phyloP scores from a whole-genome alignment of 2,113 vertebrate genomes.

The Centropus bengalensis region DNA sequence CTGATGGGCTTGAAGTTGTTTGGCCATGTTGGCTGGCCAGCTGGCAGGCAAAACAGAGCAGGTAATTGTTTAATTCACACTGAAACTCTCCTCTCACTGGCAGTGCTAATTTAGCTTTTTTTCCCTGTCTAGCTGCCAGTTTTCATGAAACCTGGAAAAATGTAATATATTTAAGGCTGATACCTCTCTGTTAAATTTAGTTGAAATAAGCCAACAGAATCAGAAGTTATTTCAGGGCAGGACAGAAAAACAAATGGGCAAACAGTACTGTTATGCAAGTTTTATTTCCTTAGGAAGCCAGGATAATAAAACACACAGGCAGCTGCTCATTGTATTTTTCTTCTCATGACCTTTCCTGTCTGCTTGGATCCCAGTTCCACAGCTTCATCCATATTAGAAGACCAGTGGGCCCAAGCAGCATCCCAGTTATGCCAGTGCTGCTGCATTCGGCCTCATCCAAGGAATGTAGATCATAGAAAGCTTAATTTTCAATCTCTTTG shows the following conservation, averaged over 20 bases:
- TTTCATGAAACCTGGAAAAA: slow-evolving; percentile 27
- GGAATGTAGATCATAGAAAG: not conserved
- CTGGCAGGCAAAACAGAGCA: slow-evolving; percentile 45
- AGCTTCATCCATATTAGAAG: not conserved
- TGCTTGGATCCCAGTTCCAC: not conserved
- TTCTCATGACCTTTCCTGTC: slow-evolving; percentile 39
- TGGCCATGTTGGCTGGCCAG: slow-evolving; percentile 10
- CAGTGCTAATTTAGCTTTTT: slow-evolving; percentile 13
- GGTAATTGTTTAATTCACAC: slow-evolving; percentile 43
- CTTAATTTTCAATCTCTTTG: not conserved
- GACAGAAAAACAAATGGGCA: slow-evolving; percentile 4
- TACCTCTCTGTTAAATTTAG: not conserved
- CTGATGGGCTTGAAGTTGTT: slow-evolving; percentile 6
- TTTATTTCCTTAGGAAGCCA: slow-evolving; percentile 28
- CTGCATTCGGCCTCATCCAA: not conserved
- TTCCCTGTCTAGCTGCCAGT: slow-evolving; percentile 15
- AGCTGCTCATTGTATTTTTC: slow-evolving; percentile 11
- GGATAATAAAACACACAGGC: slow-evolving; percentile 30
- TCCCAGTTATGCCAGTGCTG: not conserved
- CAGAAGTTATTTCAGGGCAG: slow-evolving; percentile 32
- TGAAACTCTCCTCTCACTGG: slow-evolving; percentile 7
- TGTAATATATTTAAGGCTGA: not conserved
- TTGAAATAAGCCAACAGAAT: not conserved
- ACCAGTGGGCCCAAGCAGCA: not conserved
- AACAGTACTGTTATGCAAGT: not conserved